A percentile compares a stretch with the other conserved stretches of the same genome.
Evolutionary conservation across 2,797 vertebrate species (phyloP).

Genomic region (Lycodopsis pacificus): DNA sequence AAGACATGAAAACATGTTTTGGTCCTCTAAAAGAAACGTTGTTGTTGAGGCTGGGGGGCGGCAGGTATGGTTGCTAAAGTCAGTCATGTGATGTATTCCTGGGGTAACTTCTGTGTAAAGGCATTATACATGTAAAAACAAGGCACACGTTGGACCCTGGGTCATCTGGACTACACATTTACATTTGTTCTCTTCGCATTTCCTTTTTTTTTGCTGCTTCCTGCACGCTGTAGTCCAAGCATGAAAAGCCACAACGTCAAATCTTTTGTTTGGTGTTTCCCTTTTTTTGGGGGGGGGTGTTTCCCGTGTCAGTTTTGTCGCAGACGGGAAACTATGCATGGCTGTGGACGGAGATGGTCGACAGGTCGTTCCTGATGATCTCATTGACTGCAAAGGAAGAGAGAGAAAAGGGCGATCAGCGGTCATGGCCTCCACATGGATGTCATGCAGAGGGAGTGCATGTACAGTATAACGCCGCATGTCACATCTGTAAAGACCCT

Average conservation of each 20-base stretch:
- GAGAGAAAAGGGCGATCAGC: constrained; percentile 9
- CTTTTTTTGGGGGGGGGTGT: not conserved
- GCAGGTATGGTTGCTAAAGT: constrained; percentile 60
- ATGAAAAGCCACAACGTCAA: constrained; percentile 30
- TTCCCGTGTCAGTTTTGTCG: not conserved
- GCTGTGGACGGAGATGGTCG: constrained; percentile 89
- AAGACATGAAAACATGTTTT: constrained; percentile 41
- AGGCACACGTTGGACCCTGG: constrained; percentile 76
- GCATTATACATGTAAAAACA: constrained; percentile 57
- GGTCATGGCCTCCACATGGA: not conserved
- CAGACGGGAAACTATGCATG: constrained; percentile 82
- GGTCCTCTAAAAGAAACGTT: constrained; percentile 71
- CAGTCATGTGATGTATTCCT: constrained; percentile 47
- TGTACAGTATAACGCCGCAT: not conserved
- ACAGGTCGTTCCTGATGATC: constrained; percentile 97
- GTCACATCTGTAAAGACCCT: not conserved
- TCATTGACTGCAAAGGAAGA: constrained; percentile 92
- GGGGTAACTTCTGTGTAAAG: constrained; percentile 43
- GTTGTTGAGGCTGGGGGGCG: constrained; percentile 13
- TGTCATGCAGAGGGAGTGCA: not conserved
- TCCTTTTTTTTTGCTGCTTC: constrained; percentile 50
- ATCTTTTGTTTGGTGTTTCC: constrained; percentile 40
- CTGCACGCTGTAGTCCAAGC: constrained; percentile 65
- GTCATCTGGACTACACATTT: constrained; percentile 53
- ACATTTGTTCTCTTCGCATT: constrained; percentile 49